Conservation (phyloP, 1,140 invertebrate genomes). For the Penaeus japonicus region DNA sequence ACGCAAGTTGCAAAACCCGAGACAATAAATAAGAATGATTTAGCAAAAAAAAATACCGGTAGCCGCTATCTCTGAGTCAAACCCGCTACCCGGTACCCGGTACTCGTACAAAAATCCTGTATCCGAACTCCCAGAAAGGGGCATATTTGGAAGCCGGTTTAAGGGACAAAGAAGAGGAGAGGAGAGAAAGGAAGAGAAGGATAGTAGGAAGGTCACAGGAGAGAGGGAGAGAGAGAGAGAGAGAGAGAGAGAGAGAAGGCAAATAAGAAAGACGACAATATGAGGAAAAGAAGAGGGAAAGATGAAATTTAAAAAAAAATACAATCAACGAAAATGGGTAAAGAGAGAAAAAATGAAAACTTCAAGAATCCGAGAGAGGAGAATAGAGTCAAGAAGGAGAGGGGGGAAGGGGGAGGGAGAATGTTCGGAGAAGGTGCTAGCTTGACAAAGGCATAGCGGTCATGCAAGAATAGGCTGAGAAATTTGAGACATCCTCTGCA, state of each 20-base stretch:
- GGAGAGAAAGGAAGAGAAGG: background rate
- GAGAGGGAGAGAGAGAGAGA: background rate
- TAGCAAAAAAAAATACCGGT: no score
- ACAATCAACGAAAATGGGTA: background rate
- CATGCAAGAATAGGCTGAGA: no score
- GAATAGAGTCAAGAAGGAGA: background rate
- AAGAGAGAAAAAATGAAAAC: background rate
- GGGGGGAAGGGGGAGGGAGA: background rate
- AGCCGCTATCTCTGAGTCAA: no score
- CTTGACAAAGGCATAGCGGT: no score
- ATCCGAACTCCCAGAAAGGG: no score
- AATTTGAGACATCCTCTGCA: no score
- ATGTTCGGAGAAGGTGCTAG: background rate
- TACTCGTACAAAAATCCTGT: no score
- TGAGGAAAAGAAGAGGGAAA: background rate
- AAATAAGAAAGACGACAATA: background rate
- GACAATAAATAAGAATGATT: no score
- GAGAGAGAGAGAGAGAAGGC: background rate
- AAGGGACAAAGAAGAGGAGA: no score
- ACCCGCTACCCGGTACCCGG: no score
- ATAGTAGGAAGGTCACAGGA: background rate
- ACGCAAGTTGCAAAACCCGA: no score
- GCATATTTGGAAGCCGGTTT: no score
- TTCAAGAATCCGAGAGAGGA: background rate
- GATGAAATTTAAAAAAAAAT: background rate